These are phyloP conservation scores for Callipepla squamata DNA, from an alignment of 2,113 vertebrate genomes.

Conservation along the genomic window DNA sequence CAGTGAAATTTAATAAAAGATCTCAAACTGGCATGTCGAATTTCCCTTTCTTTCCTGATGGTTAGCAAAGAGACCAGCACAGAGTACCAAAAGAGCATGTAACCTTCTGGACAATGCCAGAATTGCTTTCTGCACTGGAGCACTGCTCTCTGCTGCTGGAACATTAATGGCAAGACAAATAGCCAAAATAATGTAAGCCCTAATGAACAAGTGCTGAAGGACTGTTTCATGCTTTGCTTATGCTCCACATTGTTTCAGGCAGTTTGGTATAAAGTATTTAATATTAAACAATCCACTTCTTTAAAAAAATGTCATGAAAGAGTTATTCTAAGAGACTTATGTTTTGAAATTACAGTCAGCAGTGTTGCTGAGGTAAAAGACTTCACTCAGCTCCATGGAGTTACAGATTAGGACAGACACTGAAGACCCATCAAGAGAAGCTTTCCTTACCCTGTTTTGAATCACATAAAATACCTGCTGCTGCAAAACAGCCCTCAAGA, in stretches of 20 bases:
- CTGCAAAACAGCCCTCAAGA: background rate
- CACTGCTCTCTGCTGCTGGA: background rate
- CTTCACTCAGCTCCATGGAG: background rate
- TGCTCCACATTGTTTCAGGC: background rate
- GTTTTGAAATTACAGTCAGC: background rate
- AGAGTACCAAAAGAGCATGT: background rate
- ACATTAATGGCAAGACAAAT: background rate
- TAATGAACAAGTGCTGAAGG: constrained; percentile 12
- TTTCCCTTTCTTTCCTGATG: background rate
- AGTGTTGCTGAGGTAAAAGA: background rate
- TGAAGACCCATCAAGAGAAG: background rate
- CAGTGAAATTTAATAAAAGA: background rate
- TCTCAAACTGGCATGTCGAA: background rate
- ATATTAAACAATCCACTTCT: background rate
- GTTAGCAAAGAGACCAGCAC: background rate
- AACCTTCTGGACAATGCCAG: background rate
- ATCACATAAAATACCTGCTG: background rate
- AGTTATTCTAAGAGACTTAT: background rate
- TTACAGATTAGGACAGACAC: background rate
- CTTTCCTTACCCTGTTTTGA: background rate
- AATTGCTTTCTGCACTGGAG: background rate
- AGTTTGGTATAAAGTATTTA: background rate
- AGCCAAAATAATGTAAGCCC: background rate
- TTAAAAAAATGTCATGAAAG: background rate
- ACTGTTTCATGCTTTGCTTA: background rate